Base-by-base conservation (phyloP, 2,888 invertebrate genomes). In the Nudaria mundana region DNA sequence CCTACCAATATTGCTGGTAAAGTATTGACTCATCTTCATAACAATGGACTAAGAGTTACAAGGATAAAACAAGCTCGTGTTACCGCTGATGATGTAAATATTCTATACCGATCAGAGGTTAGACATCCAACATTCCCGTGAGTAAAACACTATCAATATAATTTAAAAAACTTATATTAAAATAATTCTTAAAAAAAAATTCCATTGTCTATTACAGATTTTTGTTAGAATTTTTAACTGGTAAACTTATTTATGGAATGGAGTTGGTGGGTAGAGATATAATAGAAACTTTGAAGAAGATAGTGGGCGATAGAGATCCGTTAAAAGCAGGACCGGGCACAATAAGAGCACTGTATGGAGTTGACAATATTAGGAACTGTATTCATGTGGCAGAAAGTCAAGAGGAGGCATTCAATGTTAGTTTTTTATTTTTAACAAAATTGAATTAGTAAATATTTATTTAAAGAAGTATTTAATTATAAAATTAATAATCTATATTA, bases 181-280 rank as follows among this genome's bases (percentile, higher is more conserved):
- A 5, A 11, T n/a, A n/a, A n/a, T n/a, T 25, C 25, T 12, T 5
- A 25, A 10, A n/a, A n/a, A 10, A 24, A n/a, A 2, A 24, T 24
- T 7, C 2, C 10, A 24, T 10, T 3, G n/a, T 10, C 18, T 18
- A 18, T 39, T 40, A 1, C 37, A 93, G 93, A 42, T 87, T 90
- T 52, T 73, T 93, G 24, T 63, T 94, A 33, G 91, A 92, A 42
- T 88, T 91, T 66, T 75, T 96, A 16, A 91, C 91, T 15, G 93
- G 93, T 28, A 94, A 94, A 10, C 90, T 93, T 8, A 89, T 94
- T 1, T 81, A 94, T 60, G 94, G 93, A 0, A 63, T 96, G 63
- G 94, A 95, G 74, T 66, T 97, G 35, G 91, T 95, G 31, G 94
- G 94, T 0, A 92, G 92, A 56, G 89, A 94, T 73, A 93, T 93